Evolutionary conservation across 2,797 vertebrate species (phyloP).

Genomic region (Okamejei kenojei): DNA sequence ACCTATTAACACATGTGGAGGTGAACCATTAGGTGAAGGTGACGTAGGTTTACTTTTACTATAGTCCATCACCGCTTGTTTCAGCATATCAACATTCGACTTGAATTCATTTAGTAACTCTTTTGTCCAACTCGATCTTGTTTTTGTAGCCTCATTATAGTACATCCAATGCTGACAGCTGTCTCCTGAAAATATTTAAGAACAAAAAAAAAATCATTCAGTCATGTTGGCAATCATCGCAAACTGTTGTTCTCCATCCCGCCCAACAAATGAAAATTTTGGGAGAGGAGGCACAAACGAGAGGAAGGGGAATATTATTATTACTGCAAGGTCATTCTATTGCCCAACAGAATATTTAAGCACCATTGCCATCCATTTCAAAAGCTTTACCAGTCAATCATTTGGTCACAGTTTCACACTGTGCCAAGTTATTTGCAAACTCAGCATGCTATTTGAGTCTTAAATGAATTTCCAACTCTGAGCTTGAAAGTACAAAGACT

Average conservation of each 20-base stretch:
- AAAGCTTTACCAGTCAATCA: background rate
- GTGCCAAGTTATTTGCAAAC: background rate
- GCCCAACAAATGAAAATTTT: background rate
- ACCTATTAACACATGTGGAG: conserved; percentile 70
- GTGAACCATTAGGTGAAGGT: conserved; percentile 60
- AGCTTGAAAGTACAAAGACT: background rate
- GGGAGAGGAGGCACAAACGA: background rate
- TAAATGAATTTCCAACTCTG: background rate
- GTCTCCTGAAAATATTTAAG: conserved; percentile 64
- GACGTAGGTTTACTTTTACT: conserved; percentile 51
- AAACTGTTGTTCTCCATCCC: no score
- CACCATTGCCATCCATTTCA: background rate
- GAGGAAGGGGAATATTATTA: no score
- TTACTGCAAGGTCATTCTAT: background rate
- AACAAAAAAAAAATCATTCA: background rate
- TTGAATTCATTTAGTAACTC: conserved; percentile 83
- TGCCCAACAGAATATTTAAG: background rate
- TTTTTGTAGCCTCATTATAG: conserved; percentile 88
- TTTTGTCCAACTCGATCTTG: conserved; percentile 77
- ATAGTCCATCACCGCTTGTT: conserved; percentile 73
- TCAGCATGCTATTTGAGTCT: background rate
- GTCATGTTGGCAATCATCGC: background rate
- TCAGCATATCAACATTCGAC: conserved; percentile 87
- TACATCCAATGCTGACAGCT: conserved; percentile 91
- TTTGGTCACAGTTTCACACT: background rate